Evolutionary conservation across 2,888 invertebrate genomes (phyloP).

Genomic region (Octodonta nipae): DNA sequence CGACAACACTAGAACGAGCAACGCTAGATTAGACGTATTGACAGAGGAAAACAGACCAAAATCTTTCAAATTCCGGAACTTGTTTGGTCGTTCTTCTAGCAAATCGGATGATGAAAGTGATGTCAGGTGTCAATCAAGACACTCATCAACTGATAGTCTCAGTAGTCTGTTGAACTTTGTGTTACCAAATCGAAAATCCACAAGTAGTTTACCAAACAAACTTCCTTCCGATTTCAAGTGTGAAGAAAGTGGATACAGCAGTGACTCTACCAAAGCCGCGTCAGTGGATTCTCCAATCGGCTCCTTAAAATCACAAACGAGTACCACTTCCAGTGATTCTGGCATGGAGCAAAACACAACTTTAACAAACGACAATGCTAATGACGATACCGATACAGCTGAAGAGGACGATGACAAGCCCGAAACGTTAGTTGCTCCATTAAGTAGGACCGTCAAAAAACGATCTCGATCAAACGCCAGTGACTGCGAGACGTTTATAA

Average conservation of each 20-base stretch:
- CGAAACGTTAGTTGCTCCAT: constrained; percentile 7
- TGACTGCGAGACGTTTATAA: constrained; percentile 11
- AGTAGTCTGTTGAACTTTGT: constrained; percentile 29
- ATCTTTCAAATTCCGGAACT: constrained; percentile 23
- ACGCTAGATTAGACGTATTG: constrained; percentile 16
- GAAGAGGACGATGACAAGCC: constrained; percentile 22
- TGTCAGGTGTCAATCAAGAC: constrained; percentile 20
- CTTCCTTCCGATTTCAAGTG: constrained; percentile 23
- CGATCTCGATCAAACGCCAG: constrained; percentile 15
- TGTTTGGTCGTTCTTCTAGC: constrained; percentile 17
- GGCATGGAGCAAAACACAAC: constrained; percentile 8
- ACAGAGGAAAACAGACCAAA: constrained; percentile 24
- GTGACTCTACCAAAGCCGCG: constrained; percentile 42
- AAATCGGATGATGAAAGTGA: constrained; percentile 32
- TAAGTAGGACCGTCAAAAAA: constrained; percentile 14
- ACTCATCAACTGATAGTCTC: constrained; percentile 28
- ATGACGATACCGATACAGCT: constrained; percentile 24
- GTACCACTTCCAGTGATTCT: constrained; percentile 12
- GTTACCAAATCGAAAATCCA: constrained; percentile 23
- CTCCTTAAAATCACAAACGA: constrained; percentile 24
- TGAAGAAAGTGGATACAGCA: constrained; percentile 48
- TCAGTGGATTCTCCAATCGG: constrained; percentile 42
- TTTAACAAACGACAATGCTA: constrained; percentile 9
- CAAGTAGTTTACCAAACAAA: constrained; percentile 22
- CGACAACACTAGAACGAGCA: constrained; percentile 18